Evolutionary conservation across 2,797 vertebrate species (phyloP), one percentile per base, ranked within the genome.

Genomic region (Chelon auratus): DNA sequence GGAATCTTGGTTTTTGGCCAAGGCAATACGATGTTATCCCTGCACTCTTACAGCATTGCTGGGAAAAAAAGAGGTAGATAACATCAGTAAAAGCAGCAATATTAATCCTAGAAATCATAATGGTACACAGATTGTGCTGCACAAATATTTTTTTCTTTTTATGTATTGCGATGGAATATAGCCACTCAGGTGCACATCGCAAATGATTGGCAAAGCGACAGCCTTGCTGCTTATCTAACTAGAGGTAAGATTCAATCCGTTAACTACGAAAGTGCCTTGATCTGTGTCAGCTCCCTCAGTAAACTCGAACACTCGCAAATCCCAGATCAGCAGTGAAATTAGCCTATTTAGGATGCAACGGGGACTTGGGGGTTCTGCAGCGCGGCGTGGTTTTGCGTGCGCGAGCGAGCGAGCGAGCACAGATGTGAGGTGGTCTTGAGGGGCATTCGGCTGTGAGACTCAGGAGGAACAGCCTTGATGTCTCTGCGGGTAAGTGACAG

Each of bases 281-380:
- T 93, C 85, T 91, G 86, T 91, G 91, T 92, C 92, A 89, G 81
- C 86, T 83, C 78, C 82, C 86, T 81, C 85, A 87, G 87, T 91
- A 82, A 90, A 91, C 87, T 90, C 67, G 7, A 87, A 82, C 81
- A 56, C 77, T 76, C 68, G 68, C 77, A 93, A 94, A 88, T 94
- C 93, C 92, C 92, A 84, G 71, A 92, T 93, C 92, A 92, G 93
- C 91, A 92, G 89, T 91, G 92, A 95, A 93, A 95, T 94, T 92
- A 94, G 81, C 90, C 92, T 89, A 93, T 84, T 94, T 94, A 87
- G 54, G 71, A 81, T 65, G 72, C 75, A 75, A 70, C 51, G 58
- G 84, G 85, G 86, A 81, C 61, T 52, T 11, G 2, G 54, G 48
- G 87, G 24, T 74, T 83, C 40, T 30, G 81, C 55, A 54, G 51